A percentile compares a stretch with the other conserved stretches of the same genome.
These are phyloP conservation scores for Volucella inflata DNA, from an alignment of 2,888 invertebrate genomes.

Conservation along the genomic window DNA sequence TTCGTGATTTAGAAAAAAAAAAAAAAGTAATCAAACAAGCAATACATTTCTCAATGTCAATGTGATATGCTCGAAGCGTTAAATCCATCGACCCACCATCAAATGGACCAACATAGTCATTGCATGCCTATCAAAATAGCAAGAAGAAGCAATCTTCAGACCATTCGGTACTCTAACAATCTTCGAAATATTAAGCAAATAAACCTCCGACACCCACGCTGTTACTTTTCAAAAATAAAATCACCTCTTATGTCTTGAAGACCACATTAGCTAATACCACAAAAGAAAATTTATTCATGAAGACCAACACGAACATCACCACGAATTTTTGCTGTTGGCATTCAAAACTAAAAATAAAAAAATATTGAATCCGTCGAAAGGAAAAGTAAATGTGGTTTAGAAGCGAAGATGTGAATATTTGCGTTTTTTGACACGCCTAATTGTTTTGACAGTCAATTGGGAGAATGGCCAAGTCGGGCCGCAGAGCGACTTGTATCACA, in stretches of 20 bases:
- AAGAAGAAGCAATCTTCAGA: conserved; percentile 19
- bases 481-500: background rate
- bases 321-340: background rate
- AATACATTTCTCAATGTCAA: conserved; percentile 1
- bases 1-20: no score
- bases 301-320: conserved; percentile 32
- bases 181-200: conserved; percentile 51
- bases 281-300: conserved; percentile 44
- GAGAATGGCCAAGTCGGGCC: conserved; percentile 2
- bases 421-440: background rate
- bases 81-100: conserved; percentile 3
- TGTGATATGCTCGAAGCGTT: conserved; percentile 11
- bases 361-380: conserved; percentile 7
- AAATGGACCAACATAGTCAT: conserved; percentile 29
- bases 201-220: conserved; percentile 43
- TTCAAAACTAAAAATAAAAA: background rate
- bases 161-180: conserved; percentile 22
- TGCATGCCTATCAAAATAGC: conserved; percentile 18
- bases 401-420: background rate
- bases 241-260: conserved; percentile 2
- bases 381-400: conserved; percentile 17
- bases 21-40: background rate
- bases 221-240: conserved; percentile 23
- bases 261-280: background rate
- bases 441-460: conserved; percentile 50